Evolutionary conservation across 2,113 vertebrate genomes (phyloP).

Genomic region (Theristicus caerulescens): DNA sequence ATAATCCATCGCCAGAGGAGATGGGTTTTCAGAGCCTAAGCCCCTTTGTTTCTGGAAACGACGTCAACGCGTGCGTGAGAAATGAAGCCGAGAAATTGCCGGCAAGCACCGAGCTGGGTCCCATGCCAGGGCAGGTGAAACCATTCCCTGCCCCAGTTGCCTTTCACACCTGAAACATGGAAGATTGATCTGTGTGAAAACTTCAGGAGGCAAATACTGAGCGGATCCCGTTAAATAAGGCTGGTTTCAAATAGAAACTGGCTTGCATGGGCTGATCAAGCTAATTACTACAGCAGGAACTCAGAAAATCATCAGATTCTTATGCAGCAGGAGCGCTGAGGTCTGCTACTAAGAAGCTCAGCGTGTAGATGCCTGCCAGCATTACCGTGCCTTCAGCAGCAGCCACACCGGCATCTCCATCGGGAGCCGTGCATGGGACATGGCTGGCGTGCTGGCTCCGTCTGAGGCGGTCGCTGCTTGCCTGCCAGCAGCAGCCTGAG

Average conservation of each 20-base stretch:
- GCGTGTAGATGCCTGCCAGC: background rate
- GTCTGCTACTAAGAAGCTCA: background rate
- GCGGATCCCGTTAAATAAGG: slow-evolving; percentile 3
- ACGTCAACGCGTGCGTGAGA: background rate
- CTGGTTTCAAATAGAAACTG: slow-evolving; percentile 42
- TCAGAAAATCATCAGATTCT: background rate
- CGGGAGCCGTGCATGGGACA: rapidly evolving
- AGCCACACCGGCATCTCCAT: background rate
- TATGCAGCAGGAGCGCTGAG: background rate
- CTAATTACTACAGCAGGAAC: slow-evolving; percentile 29
- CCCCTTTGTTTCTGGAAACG: background rate
- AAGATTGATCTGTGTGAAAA: background rate
- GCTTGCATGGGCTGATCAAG: slow-evolving; percentile 57
- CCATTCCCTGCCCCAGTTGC: background rate
- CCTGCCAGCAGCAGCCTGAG: background rate
- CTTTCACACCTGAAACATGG: background rate
- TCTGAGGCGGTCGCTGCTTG: background rate
- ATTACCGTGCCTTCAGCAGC: background rate
- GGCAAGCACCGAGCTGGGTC: background rate
- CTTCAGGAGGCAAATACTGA: slow-evolving; percentile 14
- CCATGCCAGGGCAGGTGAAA: background rate
- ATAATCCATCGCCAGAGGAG: background rate
- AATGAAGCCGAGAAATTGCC: background rate
- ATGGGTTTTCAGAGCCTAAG: background rate
- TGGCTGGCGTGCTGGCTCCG: rapidly evolving